Percentiles rank a stretch among this genome's conserved stretches.
phyloP scores from a whole-genome alignment of 2,888 invertebrate genomes.

The Stegophylla sp. region DNA sequence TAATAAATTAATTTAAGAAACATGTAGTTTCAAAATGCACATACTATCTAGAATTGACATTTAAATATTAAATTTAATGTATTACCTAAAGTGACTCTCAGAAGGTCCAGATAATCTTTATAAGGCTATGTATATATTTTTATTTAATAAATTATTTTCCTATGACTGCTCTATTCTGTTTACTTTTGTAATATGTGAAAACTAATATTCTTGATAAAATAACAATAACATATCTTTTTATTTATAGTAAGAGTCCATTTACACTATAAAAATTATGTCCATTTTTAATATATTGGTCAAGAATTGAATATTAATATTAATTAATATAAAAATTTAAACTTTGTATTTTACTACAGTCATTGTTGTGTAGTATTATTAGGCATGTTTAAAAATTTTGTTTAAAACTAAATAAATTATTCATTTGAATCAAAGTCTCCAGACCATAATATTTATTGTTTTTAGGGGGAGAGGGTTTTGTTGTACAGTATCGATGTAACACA shows the following conservation, averaged over 20 bases:
- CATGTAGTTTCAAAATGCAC: background rate
- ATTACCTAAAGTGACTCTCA: background rate
- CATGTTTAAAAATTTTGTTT: no score
- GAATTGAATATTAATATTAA: background rate
- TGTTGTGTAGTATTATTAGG: no score
- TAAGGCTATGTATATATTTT: background rate
- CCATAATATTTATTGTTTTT: no score
- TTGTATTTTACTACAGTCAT: no score
- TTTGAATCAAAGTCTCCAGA: no score
- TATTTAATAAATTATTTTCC: background rate
- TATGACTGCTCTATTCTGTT: conserved; percentile 26
- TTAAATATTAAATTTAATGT: conserved; percentile 23
- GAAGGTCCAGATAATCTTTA: background rate
- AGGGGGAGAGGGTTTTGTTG: no score
- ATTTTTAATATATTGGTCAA: no score
- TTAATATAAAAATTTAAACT: no score
- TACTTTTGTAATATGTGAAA: conserved; percentile 1
- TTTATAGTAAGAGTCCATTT: background rate
- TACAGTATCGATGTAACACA: background rate
- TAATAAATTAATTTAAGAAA: background rate
- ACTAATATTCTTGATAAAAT: background rate
- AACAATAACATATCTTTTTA: conserved; percentile 30
- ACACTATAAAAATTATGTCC: background rate
- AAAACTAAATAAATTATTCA: no score
- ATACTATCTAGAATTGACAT: background rate